A percentile compares a stretch with the other conserved stretches of the same genome.
These are phyloP conservation scores for Eucriotettix oculatus DNA, from an alignment of 2,888 invertebrate species.

Conservation along the genomic window DNA sequence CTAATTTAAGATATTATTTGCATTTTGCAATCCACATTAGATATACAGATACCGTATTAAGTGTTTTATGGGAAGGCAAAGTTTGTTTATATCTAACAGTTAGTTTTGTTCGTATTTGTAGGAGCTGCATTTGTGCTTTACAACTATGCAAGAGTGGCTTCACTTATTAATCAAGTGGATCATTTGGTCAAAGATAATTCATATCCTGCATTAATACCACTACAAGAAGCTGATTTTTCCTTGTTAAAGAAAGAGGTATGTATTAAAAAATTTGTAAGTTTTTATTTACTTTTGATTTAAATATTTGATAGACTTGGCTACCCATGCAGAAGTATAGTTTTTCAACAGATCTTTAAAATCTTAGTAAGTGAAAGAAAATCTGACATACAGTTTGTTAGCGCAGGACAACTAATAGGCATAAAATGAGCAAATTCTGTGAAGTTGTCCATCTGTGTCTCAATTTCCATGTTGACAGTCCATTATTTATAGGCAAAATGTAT, in stretches of 20 bases:
- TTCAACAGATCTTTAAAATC: too few relatives aligned
- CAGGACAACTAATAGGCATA: too few relatives aligned
- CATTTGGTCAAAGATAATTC: slow-evolving; percentile 32
- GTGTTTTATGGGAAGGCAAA: background rate
- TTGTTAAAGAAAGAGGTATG: slow-evolving; percentile 46
- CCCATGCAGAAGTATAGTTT: too few relatives aligned
- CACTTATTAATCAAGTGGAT: slow-evolving; percentile 44
- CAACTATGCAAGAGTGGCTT: slow-evolving; percentile 54
- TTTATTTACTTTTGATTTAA: background rate
- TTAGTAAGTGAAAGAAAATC: too few relatives aligned
- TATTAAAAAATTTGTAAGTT: background rate
- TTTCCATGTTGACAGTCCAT: too few relatives aligned
- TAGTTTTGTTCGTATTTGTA: slow-evolving; percentile 17
- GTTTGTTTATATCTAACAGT: too few relatives aligned
- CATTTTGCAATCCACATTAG: too few relatives aligned
- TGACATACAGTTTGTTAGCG: too few relatives aligned
- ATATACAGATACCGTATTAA: background rate
- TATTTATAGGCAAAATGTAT: too few relatives aligned
- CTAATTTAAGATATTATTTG: too few relatives aligned
- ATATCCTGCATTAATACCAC: slow-evolving; percentile 43
- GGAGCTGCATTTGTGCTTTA: slow-evolving; percentile 61
- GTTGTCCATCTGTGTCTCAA: too few relatives aligned
- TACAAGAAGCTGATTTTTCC: slow-evolving; percentile 41
- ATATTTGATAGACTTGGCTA: background rate
- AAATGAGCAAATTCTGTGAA: too few relatives aligned